Conservation (phyloP, 2,797 vertebrate genomes). For the Zenarchopterus dispar region DNA sequence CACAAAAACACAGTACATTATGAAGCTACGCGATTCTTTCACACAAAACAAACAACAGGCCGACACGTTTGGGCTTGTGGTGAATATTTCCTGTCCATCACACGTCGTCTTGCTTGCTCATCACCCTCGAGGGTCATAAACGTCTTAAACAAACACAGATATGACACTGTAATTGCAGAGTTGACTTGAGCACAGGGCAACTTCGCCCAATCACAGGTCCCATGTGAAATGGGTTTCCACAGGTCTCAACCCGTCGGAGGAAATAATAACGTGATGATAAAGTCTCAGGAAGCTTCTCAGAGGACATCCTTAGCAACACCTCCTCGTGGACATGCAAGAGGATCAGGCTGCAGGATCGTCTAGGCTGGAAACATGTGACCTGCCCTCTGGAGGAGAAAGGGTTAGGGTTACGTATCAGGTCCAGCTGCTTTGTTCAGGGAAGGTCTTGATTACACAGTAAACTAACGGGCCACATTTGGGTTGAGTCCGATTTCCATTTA, state of each 20-base stretch:
- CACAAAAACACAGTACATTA: not conserved
- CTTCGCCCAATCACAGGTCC: slow-evolving; percentile 41
- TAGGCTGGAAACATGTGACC: too few relatives aligned
- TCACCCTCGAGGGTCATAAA: slow-evolving; percentile 54
- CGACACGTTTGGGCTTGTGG: not conserved
- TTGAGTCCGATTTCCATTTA: too few relatives aligned
- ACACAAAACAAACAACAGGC: slow-evolving; percentile 16
- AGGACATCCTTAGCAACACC: slow-evolving; percentile 28
- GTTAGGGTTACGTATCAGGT: too few relatives aligned
- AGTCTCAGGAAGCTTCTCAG: slow-evolving; percentile 17
- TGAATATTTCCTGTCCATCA: slow-evolving; percentile 20
- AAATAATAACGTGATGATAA: slow-evolving; percentile 44
- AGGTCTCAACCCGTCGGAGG: slow-evolving; percentile 12
- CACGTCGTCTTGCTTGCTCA: slow-evolving; percentile 25
- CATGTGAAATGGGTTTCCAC: slow-evolving; percentile 37
- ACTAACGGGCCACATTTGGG: too few relatives aligned
- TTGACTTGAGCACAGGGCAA: slow-evolving; percentile 24
- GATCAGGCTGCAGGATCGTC: too few relatives aligned
- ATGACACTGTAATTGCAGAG: slow-evolving; percentile 48
- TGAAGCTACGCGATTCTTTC: not conserved
- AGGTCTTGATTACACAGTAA: too few relatives aligned
- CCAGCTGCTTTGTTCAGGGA: too few relatives aligned
- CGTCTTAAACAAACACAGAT: slow-evolving; percentile 47
- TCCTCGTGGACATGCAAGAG: not conserved
- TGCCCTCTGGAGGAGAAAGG: too few relatives aligned